Percentiles rank a stretch among this genome's conserved stretches.
phyloP scores from a whole-genome alignment of 2,888 invertebrate species.

The Heteropelma amictum region DNA sequence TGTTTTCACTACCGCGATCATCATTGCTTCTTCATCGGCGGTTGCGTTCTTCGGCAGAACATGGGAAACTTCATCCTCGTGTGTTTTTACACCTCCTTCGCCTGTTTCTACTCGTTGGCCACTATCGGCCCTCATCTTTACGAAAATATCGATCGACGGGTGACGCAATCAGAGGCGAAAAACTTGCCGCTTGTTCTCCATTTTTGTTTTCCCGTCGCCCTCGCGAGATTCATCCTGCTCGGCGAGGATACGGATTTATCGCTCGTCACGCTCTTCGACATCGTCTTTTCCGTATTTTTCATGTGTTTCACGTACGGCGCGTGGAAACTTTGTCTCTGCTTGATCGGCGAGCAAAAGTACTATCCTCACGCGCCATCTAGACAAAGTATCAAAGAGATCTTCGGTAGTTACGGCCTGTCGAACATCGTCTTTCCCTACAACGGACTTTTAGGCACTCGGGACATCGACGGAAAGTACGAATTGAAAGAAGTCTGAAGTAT shows the following conservation, averaged over 20 bases:
- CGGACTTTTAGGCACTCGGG: constrained; percentile 64
- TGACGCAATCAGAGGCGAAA: constrained; percentile 33
- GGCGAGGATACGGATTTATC: constrained; percentile 63
- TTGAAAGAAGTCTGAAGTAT: constrained; percentile 59
- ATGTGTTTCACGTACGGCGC: constrained; percentile 64
- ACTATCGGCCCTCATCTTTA: constrained; percentile 66
- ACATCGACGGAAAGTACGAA: constrained; percentile 60
- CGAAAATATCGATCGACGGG: constrained; percentile 61
- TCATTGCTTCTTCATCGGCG: constrained; percentile 71
- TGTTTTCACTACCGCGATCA: constrained; percentile 71
- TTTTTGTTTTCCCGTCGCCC: constrained; percentile 69
- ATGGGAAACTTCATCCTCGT: constrained; percentile 72
- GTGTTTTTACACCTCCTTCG: constrained; percentile 67
- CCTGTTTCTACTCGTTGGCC: constrained; percentile 66
- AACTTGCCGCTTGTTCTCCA: constrained; percentile 48
- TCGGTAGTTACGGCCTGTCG: constrained; percentile 68
- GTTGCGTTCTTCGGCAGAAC: constrained; percentile 68
- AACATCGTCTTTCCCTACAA: constrained; percentile 71
- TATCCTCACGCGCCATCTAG: constrained; percentile 60
- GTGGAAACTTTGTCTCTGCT: constrained; percentile 68
- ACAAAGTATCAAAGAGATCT: constrained; percentile 64
- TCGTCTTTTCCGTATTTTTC: constrained; percentile 63
- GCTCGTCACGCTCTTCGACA: constrained; percentile 66
- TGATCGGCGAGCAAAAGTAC: constrained; percentile 66
- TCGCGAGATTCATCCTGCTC: constrained; percentile 61